phyloP scores from a whole-genome alignment of 2,113 vertebrate genomes.

The Phalacrocorax pelagicus region DNA sequence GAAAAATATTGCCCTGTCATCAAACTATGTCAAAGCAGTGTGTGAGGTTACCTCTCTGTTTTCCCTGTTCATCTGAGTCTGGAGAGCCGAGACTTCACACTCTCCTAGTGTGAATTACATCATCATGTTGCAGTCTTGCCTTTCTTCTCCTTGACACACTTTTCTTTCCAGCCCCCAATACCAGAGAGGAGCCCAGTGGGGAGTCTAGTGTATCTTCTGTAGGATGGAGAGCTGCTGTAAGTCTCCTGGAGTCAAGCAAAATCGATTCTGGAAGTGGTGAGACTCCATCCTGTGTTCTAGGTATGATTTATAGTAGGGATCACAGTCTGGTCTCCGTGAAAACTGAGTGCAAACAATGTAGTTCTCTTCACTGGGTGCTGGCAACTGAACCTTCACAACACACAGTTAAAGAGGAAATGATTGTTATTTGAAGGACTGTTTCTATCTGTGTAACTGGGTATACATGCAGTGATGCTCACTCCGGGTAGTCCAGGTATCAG shows the following conservation, averaged over 20 bases:
- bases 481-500: neutral
- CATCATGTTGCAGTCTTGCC: neutral
- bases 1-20: neutral
- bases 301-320: neutral
- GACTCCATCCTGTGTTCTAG: neutral
- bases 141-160: neutral
- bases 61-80: neutral
- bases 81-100: neutral
- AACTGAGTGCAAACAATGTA: neutral
- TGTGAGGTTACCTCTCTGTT: neutral
- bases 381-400: neutral
- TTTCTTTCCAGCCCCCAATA: neutral
- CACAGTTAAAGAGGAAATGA: neutral
- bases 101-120: neutral
- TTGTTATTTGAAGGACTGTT: neutral
- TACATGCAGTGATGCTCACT: neutral
- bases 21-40: neutral
- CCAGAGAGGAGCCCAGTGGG: rapidly evolving
- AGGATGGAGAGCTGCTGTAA: neutral
- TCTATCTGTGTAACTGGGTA: neutral
- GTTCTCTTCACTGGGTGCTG: neutral
- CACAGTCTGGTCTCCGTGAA: neutral
- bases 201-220: neutral
- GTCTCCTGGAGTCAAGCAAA: neutral
- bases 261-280: neutral